Percentiles rank a stretch among this genome's conserved stretches.
phyloP scores from a whole-genome alignment of 1,140 invertebrate species.

The Penaeus vannamei region DNA sequence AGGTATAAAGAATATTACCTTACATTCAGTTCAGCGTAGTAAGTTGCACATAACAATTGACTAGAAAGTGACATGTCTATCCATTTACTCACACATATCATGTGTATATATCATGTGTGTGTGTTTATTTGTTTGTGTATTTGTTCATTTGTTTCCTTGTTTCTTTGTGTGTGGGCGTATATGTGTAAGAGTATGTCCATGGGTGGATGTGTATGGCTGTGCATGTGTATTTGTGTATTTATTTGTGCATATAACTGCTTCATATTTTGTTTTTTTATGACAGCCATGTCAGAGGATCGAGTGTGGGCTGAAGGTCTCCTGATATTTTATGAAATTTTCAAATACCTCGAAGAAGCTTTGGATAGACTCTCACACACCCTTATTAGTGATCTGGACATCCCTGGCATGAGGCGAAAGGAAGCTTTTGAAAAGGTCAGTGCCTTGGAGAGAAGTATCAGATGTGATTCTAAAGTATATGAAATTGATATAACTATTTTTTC shows the following conservation, averaged over 20 bases:
- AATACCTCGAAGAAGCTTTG: conserved; percentile 81
- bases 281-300: conserved; percentile 81
- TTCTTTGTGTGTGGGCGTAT: no score
- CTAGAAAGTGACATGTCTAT: no score
- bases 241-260: background rate
- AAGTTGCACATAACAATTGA: no score
- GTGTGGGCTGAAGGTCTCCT: conserved; percentile 87
- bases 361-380: conserved; percentile 73
- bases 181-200: background rate
- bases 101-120: background rate
- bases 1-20: conserved; percentile 69
- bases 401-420: conserved; percentile 77
- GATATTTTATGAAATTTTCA: conserved; percentile 86
- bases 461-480: background rate
- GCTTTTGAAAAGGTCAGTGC: conserved; percentile 78
- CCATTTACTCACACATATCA: no score
- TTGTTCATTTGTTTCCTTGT: no score
- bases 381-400: conserved; percentile 74
- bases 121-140: no score
- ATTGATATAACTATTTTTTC: background rate
- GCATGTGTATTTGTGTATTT: background rate
- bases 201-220: background rate
- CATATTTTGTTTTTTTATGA: conserved; percentile 65
- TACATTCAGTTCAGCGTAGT: no score
- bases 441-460: background rate